phyloP scores from a whole-genome alignment of 2,888 invertebrate genomes.

The Aspidiotus rigidus region DNA sequence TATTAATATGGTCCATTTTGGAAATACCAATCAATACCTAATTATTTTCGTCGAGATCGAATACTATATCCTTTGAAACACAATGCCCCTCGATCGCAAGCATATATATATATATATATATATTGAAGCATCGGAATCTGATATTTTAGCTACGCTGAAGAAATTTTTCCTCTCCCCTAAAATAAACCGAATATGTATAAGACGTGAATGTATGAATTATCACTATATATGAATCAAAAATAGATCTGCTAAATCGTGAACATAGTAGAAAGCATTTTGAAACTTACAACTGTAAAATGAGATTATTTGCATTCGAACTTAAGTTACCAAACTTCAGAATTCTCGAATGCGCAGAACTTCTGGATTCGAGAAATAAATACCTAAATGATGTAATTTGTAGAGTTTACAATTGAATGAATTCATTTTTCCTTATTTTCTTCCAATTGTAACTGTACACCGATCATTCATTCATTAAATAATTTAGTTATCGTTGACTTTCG shows the following conservation, averaged over 20 bases:
- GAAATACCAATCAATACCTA: not conserved
- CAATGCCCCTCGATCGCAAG: not conserved
- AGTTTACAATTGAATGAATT: no score
- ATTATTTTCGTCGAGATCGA: conserved; percentile 1
- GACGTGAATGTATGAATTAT: conserved; percentile 1
- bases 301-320: not conserved
- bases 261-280: not conserved
- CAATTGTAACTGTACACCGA: no score
- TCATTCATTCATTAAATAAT: no score
- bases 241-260: not conserved
- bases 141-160: not conserved
- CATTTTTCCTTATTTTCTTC: no score
- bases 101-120: not conserved
- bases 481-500: no score
- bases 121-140: not conserved
- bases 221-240: not conserved
- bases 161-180: not conserved
- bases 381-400: no score
- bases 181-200: conserved; percentile 1
- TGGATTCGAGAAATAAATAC: no score
- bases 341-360: not conserved
- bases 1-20: not conserved
- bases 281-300: not conserved
- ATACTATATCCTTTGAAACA: not conserved
- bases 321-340: not conserved